These are phyloP conservation scores for Aphaenogaster ashmeadi DNA, from an alignment of 1,140 invertebrate species.

Conservation along the genomic window DNA sequence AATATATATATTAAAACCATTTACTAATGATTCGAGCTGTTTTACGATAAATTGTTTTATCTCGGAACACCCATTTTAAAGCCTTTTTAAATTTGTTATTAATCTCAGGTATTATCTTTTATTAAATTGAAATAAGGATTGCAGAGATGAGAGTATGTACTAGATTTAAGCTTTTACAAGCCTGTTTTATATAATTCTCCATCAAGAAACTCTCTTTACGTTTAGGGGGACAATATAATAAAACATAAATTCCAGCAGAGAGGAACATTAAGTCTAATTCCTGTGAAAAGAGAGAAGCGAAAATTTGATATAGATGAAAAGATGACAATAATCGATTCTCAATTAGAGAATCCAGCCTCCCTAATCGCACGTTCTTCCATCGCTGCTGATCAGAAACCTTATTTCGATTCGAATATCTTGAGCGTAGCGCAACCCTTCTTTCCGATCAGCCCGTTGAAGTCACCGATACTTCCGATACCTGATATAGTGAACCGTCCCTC, in stretches of 20 bases:
- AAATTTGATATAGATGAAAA: not conserved
- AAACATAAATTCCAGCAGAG: not conserved
- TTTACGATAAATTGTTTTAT: not conserved
- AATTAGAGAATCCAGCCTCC: not conserved
- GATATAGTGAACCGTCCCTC: conserved; percentile 80
- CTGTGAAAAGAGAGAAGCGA: not conserved
- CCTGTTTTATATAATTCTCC: not conserved
- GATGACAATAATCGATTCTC: not conserved
- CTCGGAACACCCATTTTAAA: not conserved
- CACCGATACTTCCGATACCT: conserved; percentile 87
- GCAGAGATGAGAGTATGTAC: not conserved
- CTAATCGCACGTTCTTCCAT: not conserved
- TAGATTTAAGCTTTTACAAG: not conserved
- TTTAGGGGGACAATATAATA: not conserved
- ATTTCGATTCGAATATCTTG: not conserved
- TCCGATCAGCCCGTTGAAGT: conserved; percentile 87
- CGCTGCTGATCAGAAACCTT: not conserved
- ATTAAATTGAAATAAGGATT: conserved; percentile 11
- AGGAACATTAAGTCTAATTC: not conserved
- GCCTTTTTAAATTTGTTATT: not conserved
- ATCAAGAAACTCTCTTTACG: not conserved
- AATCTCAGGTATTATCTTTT: not conserved
- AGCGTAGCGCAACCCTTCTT: conserved; percentile 79
- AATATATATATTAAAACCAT: not conserved
- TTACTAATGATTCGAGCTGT: not conserved